Conservation (phyloP, 2,797 vertebrate species). For the Lithobates pipiens region DNA sequence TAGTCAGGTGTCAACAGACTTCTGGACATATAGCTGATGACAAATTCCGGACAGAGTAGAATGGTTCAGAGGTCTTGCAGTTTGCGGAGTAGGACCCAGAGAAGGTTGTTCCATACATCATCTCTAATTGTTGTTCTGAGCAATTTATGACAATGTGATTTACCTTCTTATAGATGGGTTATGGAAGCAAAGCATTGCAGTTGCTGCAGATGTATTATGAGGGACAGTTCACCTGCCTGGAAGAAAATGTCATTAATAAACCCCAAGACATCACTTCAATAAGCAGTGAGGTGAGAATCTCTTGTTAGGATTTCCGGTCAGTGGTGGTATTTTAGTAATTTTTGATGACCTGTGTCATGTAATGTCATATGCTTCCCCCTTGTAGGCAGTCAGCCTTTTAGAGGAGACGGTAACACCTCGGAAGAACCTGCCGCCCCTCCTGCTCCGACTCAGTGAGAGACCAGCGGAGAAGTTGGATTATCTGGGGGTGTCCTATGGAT, state of each 20-base stretch:
- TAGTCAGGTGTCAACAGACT: too few species aligned
- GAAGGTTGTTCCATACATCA: too few species aligned
- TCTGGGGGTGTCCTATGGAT: slow-evolving; percentile 93
- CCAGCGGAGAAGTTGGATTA: slow-evolving; percentile 92
- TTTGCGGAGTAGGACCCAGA: too few species aligned
- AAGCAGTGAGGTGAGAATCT: slow-evolving; percentile 86
- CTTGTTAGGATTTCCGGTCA: not conserved
- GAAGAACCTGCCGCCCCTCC: slow-evolving; percentile 91
- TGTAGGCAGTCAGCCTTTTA: slow-evolving; percentile 89
- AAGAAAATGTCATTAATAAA: slow-evolving; percentile 78
- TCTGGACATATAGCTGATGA: too few species aligned
- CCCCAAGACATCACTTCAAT: slow-evolving; percentile 83
- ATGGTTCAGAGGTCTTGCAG: too few species aligned
- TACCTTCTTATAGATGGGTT: slow-evolving; percentile 87
- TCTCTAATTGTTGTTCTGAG: too few species aligned
- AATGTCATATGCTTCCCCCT: not conserved
- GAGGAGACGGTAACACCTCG: slow-evolving; percentile 91
- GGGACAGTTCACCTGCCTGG: slow-evolving; percentile 90
- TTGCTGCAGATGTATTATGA: slow-evolving; percentile 95
- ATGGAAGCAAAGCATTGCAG: slow-evolving; percentile 89
- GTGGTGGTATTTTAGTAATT: too few species aligned
- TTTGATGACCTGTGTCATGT: too few species aligned
- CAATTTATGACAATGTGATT: not conserved
- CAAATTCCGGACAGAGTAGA: too few species aligned
- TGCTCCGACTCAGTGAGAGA: slow-evolving; percentile 93